phyloP scores from a whole-genome alignment of 2,113 vertebrate genomes.

The Cairina moschata region DNA sequence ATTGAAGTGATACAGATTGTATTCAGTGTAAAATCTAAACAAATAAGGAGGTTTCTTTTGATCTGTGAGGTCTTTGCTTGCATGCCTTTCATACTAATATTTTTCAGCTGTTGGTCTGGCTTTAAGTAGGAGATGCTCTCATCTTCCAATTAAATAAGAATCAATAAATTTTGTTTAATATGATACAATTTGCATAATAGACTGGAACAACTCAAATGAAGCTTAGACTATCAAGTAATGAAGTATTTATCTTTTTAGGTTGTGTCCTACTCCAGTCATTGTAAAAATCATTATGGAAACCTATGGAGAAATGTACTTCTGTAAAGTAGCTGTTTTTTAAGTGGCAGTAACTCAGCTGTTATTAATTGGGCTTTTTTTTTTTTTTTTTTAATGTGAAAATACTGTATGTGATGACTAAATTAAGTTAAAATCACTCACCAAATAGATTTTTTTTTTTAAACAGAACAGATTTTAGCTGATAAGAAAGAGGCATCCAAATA shows the following conservation, averaged over 20 bases:
- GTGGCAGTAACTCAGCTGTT: conserved; percentile 18
- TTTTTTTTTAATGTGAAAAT: conserved; percentile 42
- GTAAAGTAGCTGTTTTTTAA: conserved; percentile 25
- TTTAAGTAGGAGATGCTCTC: background rate
- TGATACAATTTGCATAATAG: conserved; percentile 7
- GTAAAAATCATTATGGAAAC: conserved; percentile 54
- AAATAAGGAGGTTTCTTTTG: background rate
- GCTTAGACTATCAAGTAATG: conserved; percentile 1
- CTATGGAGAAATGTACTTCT: conserved; percentile 27
- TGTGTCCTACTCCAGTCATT: conserved; percentile 1
- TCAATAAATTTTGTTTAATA: background rate
- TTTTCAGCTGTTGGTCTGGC: background rate
- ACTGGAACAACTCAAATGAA: background rate
- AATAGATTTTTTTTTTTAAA: background rate
- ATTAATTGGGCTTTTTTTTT: conserved; percentile 18
- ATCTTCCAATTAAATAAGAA: background rate
- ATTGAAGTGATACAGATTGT: background rate
- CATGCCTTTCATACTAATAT: background rate
- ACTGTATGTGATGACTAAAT: conserved; percentile 18
- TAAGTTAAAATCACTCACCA: conserved; percentile 36
- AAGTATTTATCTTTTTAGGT: conserved; percentile 44
- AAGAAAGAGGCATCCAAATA: background rate
- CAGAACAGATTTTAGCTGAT: background rate
- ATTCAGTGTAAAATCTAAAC: background rate
- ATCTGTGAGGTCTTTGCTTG: background rate